Conservation (phyloP, 2,888 invertebrate genomes). For the Rhabditophanes sp. region DNA sequence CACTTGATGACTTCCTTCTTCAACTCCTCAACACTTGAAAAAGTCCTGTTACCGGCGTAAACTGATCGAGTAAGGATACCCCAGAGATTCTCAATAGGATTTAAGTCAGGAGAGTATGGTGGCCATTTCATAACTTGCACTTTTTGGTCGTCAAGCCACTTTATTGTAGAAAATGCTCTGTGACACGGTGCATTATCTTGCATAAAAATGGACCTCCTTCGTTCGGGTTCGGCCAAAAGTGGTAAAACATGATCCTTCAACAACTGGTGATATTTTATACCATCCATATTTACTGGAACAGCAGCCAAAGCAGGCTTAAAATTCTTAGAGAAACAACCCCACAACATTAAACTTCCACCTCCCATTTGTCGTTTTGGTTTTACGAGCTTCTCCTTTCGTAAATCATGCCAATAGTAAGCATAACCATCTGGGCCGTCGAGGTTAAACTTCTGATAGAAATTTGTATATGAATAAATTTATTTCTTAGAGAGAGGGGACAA, state of each 20-base stretch:
- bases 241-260: conserved; percentile 9
- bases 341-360: conserved; percentile 23
- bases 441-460: no score
- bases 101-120: conserved; percentile 6
- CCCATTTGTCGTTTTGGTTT: conserved; percentile 15
- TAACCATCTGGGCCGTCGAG: conserved; percentile 24
- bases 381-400: conserved; percentile 11
- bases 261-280: conserved; percentile 4
- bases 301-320: not conserved
- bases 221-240: conserved; percentile 4
- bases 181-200: conserved; percentile 17
- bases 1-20: conserved; percentile 8
- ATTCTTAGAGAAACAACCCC: conserved; percentile 10
- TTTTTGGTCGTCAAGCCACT: conserved; percentile 8
- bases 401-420: conserved; percentile 16
- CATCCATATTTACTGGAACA: conserved; percentile 8
- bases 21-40: conserved; percentile 5
- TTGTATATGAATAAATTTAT: no score
- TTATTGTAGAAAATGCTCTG: conserved; percentile 5
- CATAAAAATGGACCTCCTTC: conserved; percentile 3
- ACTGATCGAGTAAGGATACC: conserved; percentile 8
- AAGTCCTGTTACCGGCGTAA: conserved; percentile 7
- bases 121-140: conserved; percentile 7
- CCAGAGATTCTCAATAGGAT: conserved; percentile 11
- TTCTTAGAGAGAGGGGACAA: no score